Conservation (phyloP, 2,113 vertebrate species). For the Hassar affinis region DNA sequence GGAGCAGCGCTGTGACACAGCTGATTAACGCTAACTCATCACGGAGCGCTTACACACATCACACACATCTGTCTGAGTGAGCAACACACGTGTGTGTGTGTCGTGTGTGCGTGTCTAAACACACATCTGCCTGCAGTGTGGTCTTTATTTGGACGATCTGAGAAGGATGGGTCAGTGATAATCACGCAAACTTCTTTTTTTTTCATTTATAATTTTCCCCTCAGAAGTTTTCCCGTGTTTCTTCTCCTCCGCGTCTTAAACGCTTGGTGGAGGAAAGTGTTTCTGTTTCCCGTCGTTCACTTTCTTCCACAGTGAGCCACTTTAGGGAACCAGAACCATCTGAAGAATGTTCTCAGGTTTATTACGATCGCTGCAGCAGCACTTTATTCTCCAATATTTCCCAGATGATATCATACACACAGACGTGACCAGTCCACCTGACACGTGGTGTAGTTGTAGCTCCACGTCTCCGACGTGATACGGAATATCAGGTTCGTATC, state of each 20-base stretch:
- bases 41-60: conserved; percentile 6
- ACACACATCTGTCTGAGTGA: background rate
- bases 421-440: too few species aligned
- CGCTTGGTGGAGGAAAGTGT: background rate
- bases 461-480: too few species aligned
- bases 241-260: background rate
- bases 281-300: background rate
- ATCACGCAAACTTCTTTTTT: background rate
- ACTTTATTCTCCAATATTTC: too few species aligned
- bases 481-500: too few species aligned
- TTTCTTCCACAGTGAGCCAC: background rate
- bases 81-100: background rate
- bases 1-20: conserved; percentile 15
- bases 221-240: background rate
- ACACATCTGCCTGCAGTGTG: background rate
- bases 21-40: conserved; percentile 41
- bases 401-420: too few species aligned
- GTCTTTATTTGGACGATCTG: background rate
- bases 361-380: too few species aligned
- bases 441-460: too few species aligned
- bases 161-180: background rate
- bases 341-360: too few species aligned
- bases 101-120: background rate
- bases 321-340: background rate
- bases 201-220: background rate